A percentile compares a stretch with the other conserved stretches of the same genome.
These are phyloP conservation scores for Pyralis farinalis DNA, from an alignment of 2,888 invertebrate genomes.

Conservation along the genomic window DNA sequence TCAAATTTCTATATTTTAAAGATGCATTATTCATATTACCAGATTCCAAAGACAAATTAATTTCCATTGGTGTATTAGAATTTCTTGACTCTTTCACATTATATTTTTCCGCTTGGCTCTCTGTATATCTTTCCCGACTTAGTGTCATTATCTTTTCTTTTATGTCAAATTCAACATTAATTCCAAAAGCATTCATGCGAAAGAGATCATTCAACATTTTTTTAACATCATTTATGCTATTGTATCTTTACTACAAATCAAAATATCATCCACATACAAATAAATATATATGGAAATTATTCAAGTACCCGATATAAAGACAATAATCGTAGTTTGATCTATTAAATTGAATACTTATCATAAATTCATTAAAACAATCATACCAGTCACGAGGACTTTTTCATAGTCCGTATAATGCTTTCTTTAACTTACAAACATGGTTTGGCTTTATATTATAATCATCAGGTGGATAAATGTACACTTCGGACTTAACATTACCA, in stretches of 20 bases:
- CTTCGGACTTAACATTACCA: constrained; percentile 23
- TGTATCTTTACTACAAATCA: too few relatives aligned
- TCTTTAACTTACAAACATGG: constrained; percentile 33
- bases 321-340: constrained; percentile 34
- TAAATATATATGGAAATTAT: too few relatives aligned
- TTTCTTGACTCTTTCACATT: constrained; percentile 26
- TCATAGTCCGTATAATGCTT: constrained; percentile 27
- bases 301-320: too few relatives aligned
- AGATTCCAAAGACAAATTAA: constrained; percentile 23
- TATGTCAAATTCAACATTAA: constrained; percentile 33
- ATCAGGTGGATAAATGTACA: constrained; percentile 30
- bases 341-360: constrained; percentile 33
- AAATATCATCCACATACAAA: too few relatives aligned
- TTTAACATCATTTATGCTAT: too few relatives aligned
- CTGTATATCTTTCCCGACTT: constrained; percentile 24
- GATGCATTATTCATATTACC: constrained; percentile 20
- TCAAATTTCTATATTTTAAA: constrained; percentile 31
- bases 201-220: too few relatives aligned
- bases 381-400: too few relatives aligned
- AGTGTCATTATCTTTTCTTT: constrained; percentile 24
- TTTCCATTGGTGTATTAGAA: constrained; percentile 27
- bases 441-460: constrained; percentile 27
- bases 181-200: too few relatives aligned
- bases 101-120: constrained; percentile 24
- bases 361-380: too few relatives aligned